phyloP scores from a whole-genome alignment of 2,888 invertebrate genomes.

The Lithophane ornitopus region DNA sequence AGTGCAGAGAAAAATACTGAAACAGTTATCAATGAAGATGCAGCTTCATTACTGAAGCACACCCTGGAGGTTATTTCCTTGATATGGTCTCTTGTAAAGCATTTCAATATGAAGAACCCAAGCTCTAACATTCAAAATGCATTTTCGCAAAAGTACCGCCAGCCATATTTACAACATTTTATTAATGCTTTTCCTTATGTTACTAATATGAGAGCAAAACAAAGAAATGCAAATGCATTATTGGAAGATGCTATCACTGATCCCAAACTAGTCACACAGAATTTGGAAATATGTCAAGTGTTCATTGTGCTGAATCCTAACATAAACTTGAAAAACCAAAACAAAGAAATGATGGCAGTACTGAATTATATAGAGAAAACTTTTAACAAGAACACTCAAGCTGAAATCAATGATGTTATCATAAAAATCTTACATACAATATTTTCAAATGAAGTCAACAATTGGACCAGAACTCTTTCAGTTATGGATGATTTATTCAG shows the following conservation, averaged over 20 bases:
- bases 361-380: conserved; percentile 89
- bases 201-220: conserved; percentile 82
- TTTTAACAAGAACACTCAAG: conserved; percentile 76
- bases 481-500: conserved; percentile 81
- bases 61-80: conserved; percentile 91
- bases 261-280: conserved; percentile 80
- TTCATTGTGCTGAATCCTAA: conserved; percentile 87
- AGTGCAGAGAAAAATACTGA: conserved; percentile 82
- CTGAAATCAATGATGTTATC: conserved; percentile 74
- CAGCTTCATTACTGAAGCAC: conserved; percentile 91
- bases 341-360: conserved; percentile 80
- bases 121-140: conserved; percentile 84
- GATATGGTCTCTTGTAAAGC: conserved; percentile 87
- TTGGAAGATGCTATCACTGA: conserved; percentile 82
- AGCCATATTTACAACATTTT: conserved; percentile 90
- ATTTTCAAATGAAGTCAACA: conserved; percentile 80
- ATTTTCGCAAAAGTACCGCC: conserved; percentile 89
- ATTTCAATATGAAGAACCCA: conserved; percentile 79
- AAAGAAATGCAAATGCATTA: conserved; percentile 68
- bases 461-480: conserved; percentile 81
- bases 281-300: conserved; percentile 84
- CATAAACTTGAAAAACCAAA: conserved; percentile 80
- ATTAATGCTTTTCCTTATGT: conserved; percentile 91
- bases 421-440: conserved; percentile 81
- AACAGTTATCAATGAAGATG: conserved; percentile 91